These are phyloP conservation scores for Agonopterix arenella DNA, from an alignment of 2,888 invertebrate genomes.

Conservation along the genomic window DNA sequence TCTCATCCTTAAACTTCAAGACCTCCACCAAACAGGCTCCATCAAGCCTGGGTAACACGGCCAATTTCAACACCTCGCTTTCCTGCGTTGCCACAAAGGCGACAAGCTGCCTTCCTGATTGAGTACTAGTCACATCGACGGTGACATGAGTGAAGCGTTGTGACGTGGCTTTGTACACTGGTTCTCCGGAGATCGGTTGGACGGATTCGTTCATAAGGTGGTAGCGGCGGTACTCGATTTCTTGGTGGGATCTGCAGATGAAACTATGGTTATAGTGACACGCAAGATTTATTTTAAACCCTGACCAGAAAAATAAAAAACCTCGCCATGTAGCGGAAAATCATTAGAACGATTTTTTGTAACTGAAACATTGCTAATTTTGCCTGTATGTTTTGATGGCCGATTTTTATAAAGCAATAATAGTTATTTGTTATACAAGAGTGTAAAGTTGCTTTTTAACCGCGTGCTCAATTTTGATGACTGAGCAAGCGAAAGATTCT, in stretches of 20 bases:
- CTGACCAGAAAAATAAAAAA: too few relatives aligned
- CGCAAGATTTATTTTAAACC: too few relatives aligned
- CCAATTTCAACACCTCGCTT: slow-evolving; percentile 88
- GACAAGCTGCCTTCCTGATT: slow-evolving; percentile 83
- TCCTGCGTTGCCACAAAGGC: slow-evolving; percentile 87
- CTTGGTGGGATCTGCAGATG: slow-evolving; percentile 49
- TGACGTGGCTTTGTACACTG: slow-evolving; percentile 82
- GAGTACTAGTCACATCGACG: slow-evolving; percentile 87
- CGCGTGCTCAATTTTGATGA: too few relatives aligned
- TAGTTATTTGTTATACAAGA: too few relatives aligned
- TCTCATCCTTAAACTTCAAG: slow-evolving; percentile 82
- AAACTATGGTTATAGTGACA: background rate
- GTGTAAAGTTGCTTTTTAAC: too few relatives aligned
- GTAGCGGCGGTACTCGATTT: slow-evolving; percentile 83
- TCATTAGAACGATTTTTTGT: too few relatives aligned
- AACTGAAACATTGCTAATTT: too few relatives aligned
- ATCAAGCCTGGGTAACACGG: slow-evolving; percentile 81
- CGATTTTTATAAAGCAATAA: too few relatives aligned
- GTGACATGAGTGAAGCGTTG: slow-evolving; percentile 88
- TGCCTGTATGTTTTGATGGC: too few relatives aligned
- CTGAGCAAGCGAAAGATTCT: too few relatives aligned
- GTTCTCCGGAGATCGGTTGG: slow-evolving; percentile 82
- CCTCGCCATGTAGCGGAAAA: too few relatives aligned
- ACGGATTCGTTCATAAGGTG: slow-evolving; percentile 93
- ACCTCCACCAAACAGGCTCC: slow-evolving; percentile 91